Evolutionary conservation across 2,888 invertebrate species (phyloP).

Genomic region (Strigamia maritima): DNA sequence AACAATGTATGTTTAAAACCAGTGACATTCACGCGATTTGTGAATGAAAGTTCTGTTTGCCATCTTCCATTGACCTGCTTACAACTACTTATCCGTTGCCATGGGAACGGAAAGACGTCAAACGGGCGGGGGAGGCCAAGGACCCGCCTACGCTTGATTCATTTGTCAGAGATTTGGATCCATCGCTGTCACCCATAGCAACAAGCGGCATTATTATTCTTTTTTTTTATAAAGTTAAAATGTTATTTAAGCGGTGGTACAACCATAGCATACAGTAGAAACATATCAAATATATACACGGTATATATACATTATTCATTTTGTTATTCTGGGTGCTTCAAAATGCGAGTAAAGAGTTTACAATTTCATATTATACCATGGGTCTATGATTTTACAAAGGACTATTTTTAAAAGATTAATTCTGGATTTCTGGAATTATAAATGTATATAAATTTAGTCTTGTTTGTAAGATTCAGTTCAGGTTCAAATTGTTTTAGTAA

Average conservation of each 20-base stretch:
- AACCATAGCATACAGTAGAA: too few species aligned
- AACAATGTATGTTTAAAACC: background rate
- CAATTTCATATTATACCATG: too few species aligned
- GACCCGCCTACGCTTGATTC: constrained; percentile 8
- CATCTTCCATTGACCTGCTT: constrained; percentile 18
- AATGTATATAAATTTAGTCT: too few species aligned
- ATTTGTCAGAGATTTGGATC: constrained; percentile 17
- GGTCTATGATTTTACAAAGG: too few species aligned
- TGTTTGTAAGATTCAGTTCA: too few species aligned
- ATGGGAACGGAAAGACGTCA: constrained; percentile 1
- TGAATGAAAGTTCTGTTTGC: constrained; percentile 17
- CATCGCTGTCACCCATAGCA: constrained; percentile 13
- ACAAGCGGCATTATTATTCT: background rate
- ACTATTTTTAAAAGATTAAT: too few species aligned
- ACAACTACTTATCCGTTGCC: background rate
- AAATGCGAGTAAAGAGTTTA: too few species aligned
- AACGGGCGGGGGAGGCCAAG: background rate
- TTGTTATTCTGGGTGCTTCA: too few species aligned
- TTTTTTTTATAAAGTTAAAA: background rate
- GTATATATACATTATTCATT: too few species aligned
- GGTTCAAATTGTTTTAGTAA: too few species aligned
- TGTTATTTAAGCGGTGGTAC: background rate
- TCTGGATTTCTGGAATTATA: too few species aligned
- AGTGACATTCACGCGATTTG: constrained; percentile 13
- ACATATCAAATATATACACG: too few species aligned